Conservation (phyloP, 2,113 vertebrate species). For the Boleophthalmus pectinirostris region DNA sequence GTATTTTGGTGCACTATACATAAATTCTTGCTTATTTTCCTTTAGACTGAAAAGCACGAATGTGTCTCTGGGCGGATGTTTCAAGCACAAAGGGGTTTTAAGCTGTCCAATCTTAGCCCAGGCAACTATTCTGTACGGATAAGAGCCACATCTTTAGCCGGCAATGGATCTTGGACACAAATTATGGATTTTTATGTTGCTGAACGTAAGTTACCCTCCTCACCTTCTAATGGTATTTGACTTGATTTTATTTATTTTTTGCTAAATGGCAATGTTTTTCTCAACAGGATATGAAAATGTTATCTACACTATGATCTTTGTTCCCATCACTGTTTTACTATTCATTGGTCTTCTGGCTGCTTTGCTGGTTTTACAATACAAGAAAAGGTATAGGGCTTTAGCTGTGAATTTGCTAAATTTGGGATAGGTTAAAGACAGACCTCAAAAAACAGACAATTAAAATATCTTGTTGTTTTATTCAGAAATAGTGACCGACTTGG, state of each 20-base stretch:
- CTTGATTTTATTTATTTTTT: background rate
- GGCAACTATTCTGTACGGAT: constrained; percentile 94
- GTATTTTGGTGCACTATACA: background rate
- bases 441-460: background rate
- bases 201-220: constrained; percentile 80
- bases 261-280: background rate
- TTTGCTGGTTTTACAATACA: constrained; percentile 82
- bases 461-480: constrained; percentile 37
- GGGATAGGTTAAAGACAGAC: background rate
- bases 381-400: constrained; percentile 80
- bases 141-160: constrained; percentile 91
- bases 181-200: constrained; percentile 86
- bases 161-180: constrained; percentile 96
- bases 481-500: constrained; percentile 91
- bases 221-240: background rate
- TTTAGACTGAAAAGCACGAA: constrained; percentile 85
- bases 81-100: constrained; percentile 80
- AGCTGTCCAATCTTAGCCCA: constrained; percentile 85
- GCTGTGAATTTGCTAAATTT: background rate
- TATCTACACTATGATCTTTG: constrained; percentile 84
- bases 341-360: constrained; percentile 73
- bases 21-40: constrained; percentile 1
- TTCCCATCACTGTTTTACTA: constrained; percentile 82
- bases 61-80: constrained; percentile 92
- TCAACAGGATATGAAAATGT: constrained; percentile 81